These are phyloP conservation scores for Meteorus sp. DNA, from an alignment of 1,140 invertebrate species.

Conservation along the genomic window DNA sequence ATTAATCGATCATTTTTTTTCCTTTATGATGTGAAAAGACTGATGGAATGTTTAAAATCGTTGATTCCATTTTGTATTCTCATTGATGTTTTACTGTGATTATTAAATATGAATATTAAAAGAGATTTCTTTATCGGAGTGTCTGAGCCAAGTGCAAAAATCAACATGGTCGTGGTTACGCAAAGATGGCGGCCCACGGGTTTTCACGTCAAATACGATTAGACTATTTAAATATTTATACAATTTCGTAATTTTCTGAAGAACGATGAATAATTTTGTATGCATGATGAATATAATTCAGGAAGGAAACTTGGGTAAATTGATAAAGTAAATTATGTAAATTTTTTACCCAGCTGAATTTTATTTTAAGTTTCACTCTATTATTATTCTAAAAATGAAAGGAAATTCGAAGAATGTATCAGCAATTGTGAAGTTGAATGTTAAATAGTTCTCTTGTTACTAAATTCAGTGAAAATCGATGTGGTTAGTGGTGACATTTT, in stretches of 20 bases:
- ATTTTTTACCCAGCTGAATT: not conserved
- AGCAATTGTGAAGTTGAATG: too few relatives aligned
- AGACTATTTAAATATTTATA: slow-evolving; percentile 26
- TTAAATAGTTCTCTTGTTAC: too few relatives aligned
- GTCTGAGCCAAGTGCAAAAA: slow-evolving; percentile 37
- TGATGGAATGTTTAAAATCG: too few relatives aligned
- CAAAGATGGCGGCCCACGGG: slow-evolving; percentile 47
- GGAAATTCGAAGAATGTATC: too few relatives aligned
- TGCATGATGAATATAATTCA: not conserved
- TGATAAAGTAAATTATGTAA: slow-evolving; percentile 9
- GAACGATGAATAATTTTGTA: not conserved
- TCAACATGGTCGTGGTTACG: slow-evolving; percentile 53
- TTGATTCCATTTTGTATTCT: too few relatives aligned
- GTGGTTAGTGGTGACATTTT: too few relatives aligned
- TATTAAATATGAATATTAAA: too few relatives aligned
- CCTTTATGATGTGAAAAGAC: too few relatives aligned
- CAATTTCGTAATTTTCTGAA: slow-evolving; percentile 3
- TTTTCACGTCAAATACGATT: slow-evolving; percentile 19
- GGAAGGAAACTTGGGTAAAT: too few relatives aligned
- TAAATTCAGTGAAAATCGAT: too few relatives aligned
- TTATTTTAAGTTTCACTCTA: not conserved
- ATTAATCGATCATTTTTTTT: slow-evolving; percentile 6
- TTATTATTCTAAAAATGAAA: not conserved
- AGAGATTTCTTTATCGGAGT: not conserved
- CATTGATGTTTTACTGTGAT: too few relatives aligned